A percentile compares a stretch with the other conserved stretches of the same genome.
phyloP scores from a whole-genome alignment of 2,113 vertebrate genomes.

The Microcebus jonahi region DNA sequence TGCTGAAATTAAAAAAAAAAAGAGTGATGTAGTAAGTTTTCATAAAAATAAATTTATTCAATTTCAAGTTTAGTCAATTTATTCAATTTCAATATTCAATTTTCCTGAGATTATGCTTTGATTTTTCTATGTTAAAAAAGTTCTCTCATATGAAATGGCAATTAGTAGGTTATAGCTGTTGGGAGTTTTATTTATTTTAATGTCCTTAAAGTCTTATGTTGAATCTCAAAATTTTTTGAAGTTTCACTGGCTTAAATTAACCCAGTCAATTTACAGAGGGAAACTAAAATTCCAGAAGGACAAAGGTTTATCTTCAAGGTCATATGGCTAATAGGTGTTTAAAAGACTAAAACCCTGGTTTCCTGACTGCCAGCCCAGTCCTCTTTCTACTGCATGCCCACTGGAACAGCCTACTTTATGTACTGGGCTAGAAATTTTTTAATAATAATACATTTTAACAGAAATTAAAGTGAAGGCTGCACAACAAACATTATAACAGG shows the following conservation, averaged over 20 bases:
- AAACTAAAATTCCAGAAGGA: conserved; percentile 19
- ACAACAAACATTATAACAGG: conserved; percentile 23
- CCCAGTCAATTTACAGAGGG: not conserved
- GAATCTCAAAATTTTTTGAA: not conserved
- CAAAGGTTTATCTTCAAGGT: not conserved
- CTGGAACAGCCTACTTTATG: not conserved
- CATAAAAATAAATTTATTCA: conserved; percentile 36
- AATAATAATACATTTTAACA: not conserved
- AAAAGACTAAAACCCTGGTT: not conserved
- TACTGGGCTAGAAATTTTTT: not conserved
- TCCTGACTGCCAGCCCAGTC: not conserved
- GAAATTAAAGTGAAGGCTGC: conserved; percentile 17
- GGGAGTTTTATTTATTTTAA: not conserved
- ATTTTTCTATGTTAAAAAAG: not conserved
- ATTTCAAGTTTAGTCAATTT: not conserved
- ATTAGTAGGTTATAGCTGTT: not conserved
- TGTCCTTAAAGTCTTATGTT: not conserved
- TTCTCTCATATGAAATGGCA: not conserved
- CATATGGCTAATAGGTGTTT: not conserved
- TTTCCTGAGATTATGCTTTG: not conserved
- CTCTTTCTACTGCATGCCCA: not conserved
- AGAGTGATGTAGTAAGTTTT: not conserved
- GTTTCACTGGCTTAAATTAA: conserved; percentile 5
- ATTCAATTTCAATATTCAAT: not conserved
- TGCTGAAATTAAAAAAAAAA: not conserved